Percentiles rank a stretch among this genome's conserved stretches.
Conservation (phyloP, 1,140 invertebrate genomes). For the Leptopilina clavipes region DNA sequence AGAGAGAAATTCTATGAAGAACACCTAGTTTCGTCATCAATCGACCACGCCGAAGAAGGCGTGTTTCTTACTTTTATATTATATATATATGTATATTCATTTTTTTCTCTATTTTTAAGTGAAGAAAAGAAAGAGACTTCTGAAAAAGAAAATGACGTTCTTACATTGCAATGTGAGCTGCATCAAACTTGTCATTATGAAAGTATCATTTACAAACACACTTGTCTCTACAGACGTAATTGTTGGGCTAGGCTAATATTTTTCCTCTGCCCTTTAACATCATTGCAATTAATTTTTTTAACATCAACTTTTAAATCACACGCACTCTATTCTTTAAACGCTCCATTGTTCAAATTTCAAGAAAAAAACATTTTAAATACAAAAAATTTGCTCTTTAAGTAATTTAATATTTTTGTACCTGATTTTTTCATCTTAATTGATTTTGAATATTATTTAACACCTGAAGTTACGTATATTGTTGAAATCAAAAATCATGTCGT, state of each 20-base stretch:
- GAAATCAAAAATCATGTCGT: too few relatives aligned
- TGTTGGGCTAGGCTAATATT: slow-evolving; percentile 22
- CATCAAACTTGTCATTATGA: slow-evolving; percentile 20
- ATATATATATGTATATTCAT: too few relatives aligned
- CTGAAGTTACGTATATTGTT: too few relatives aligned
- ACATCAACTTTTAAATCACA: too few relatives aligned
- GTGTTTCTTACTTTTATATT: not conserved
- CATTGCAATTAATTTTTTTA: slow-evolving; percentile 1
- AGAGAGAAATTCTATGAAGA: slow-evolving; percentile 21
- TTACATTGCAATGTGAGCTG: slow-evolving; percentile 2
- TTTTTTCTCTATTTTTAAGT: not conserved
- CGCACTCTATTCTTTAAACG: too few relatives aligned
- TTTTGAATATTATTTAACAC: too few relatives aligned
- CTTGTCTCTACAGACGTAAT: slow-evolving; percentile 14
- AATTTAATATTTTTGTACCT: too few relatives aligned
- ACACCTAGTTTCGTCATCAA: slow-evolving; percentile 23
- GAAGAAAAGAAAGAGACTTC: slow-evolving; percentile 24
- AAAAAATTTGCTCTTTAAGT: too few relatives aligned
- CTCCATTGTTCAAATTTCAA: too few relatives aligned
- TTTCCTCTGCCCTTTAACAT: slow-evolving; percentile 2
- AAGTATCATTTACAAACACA: not conserved
- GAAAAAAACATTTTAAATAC: too few relatives aligned
- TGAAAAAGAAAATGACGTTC: slow-evolving; percentile 17
- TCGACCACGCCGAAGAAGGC: not conserved
- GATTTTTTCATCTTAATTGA: too few relatives aligned